Evolutionary conservation across 2,797 vertebrate species (phyloP).

Genomic region (Phoeniculus purpureus): DNA sequence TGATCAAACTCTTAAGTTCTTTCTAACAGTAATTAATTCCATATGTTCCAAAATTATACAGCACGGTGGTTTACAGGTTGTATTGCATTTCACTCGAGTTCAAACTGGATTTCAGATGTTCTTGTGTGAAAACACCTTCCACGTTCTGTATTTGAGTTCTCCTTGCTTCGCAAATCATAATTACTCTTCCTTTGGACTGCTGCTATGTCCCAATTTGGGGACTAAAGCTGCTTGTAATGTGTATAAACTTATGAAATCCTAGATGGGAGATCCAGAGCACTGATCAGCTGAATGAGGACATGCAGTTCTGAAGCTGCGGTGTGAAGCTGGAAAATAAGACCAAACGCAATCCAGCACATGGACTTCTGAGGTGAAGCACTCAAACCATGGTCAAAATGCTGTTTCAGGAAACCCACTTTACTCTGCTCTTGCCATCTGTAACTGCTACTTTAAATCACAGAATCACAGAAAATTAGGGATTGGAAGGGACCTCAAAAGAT

Average conservation of each 20-base stretch:
- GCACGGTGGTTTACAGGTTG: not conserved
- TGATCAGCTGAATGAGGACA: not conserved
- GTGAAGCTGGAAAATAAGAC: not conserved
- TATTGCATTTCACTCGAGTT: not conserved
- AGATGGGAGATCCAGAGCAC: not conserved
- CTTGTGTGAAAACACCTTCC: not conserved
- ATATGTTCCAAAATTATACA: not conserved
- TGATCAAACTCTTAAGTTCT: not conserved
- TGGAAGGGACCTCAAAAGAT: too few relatives aligned
- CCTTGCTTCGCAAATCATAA: not conserved
- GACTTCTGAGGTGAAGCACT: not conserved
- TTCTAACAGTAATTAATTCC: not conserved
- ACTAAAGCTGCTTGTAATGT: not conserved
- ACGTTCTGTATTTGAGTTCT: not conserved
- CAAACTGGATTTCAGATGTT: not conserved
- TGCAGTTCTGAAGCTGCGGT: not conserved
- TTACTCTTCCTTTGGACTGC: not conserved
- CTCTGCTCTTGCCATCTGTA: not conserved
- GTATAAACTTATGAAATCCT: not conserved
- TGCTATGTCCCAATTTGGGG: not conserved
- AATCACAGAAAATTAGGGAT: too few relatives aligned
- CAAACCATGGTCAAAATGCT: not conserved
- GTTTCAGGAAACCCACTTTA: not conserved
- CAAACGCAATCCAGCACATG: not conserved
- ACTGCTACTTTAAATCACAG: not conserved